These are phyloP conservation scores for Pentalonia nigronervosa DNA, from an alignment of 1,140 invertebrate species.

Conservation along the genomic window DNA sequence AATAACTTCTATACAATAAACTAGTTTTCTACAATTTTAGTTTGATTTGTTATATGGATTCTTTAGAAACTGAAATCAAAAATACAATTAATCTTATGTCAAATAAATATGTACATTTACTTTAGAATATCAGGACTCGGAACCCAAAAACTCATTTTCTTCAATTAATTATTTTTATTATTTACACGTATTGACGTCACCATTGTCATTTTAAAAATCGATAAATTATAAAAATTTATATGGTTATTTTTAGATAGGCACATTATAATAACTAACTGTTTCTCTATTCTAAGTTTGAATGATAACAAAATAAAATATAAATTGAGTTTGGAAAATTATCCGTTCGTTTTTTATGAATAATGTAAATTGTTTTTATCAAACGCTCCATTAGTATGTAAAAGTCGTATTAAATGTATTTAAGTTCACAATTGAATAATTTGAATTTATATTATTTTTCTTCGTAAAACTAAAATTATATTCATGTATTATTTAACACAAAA, in stretches of 20 bases:
- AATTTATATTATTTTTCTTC: conserved; percentile 17
- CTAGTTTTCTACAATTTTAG: not conserved
- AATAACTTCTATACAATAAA: not conserved
- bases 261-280: not conserved
- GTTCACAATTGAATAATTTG: conserved; percentile 25
- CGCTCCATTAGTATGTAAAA: not conserved
- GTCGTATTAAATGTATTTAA: conserved; percentile 6
- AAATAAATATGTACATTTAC: not conserved
- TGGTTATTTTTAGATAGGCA: not conserved
- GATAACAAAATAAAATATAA: conserved; percentile 7
- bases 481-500: not conserved
- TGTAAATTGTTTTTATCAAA: conserved; percentile 13
- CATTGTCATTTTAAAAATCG: not conserved
- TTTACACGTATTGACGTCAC: not conserved
- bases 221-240: not conserved
- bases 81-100: not conserved
- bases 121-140: not conserved
- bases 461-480: not conserved
- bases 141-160: not conserved
- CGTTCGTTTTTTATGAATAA: not conserved
- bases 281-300: too few relatives aligned
- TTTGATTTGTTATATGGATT: not conserved
- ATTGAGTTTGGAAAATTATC: conserved; percentile 7
- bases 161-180: not conserved
- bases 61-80: not conserved